Evolutionary conservation across 2,888 invertebrate genomes (phyloP).

Genomic region (Nomada flava): DNA sequence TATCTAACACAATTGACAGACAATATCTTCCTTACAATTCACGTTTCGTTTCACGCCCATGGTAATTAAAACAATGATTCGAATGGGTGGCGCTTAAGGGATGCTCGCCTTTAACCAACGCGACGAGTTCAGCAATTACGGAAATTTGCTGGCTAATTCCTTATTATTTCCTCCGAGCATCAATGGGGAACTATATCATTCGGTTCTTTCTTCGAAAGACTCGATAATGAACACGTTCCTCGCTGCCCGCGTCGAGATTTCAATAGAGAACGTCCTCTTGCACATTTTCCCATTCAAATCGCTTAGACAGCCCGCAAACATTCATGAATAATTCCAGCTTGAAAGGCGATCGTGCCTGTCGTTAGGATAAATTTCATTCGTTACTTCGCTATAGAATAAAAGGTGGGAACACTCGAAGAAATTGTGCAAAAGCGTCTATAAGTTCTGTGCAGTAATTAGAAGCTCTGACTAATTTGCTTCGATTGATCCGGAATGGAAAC

Average conservation of each 20-base stretch:
- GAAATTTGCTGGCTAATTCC: constrained; percentile 30
- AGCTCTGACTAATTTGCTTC: constrained; percentile 20
- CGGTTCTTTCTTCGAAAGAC: constrained; percentile 13
- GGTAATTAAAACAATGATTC: not conserved
- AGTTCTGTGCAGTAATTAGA: constrained; percentile 36
- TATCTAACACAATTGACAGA: no score
- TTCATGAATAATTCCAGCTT: constrained; percentile 34
- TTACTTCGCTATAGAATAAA: not conserved
- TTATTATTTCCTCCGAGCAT: constrained; percentile 15
- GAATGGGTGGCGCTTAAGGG: constrained; percentile 11
- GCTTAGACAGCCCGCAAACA: constrained; percentile 26
- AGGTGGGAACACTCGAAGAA: not conserved
- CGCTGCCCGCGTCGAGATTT: not conserved
- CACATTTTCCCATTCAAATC: not conserved
- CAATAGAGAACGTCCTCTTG: constrained; percentile 4
- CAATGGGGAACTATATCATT: constrained; percentile 19
- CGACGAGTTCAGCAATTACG: constrained; percentile 25
- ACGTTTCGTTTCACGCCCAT: no score
- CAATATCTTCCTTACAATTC: no score
- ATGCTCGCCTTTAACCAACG: constrained; percentile 28
- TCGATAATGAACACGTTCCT: constrained; percentile 31
- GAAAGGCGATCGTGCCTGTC: constrained; percentile 14
- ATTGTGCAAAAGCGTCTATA: constrained; percentile 27
- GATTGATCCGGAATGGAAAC: constrained; percentile 14
- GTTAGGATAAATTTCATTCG: constrained; percentile 30